phyloP scores from a whole-genome alignment of 2,797 vertebrate genomes.

The Coreius guichenoti region DNA sequence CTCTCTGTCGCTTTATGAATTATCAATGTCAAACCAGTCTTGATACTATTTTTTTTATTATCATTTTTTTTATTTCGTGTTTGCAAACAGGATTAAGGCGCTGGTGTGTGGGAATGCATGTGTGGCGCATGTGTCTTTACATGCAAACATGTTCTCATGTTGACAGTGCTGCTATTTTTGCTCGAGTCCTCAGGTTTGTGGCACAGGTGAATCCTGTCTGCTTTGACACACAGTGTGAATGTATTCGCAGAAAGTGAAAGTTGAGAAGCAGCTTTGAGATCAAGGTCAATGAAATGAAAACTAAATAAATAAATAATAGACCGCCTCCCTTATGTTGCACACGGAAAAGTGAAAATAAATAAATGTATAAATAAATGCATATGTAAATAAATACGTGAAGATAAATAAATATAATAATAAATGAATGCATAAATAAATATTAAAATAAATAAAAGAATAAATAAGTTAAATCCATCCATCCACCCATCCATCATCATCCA shows the following conservation, averaged over 20 bases:
- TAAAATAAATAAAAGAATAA: background rate
- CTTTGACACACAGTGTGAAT: background rate
- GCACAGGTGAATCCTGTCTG: background rate
- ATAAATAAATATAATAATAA: background rate
- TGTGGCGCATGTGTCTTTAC: background rate
- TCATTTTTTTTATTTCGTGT: background rate
- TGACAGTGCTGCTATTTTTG: slow-evolving; percentile 5
- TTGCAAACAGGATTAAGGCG: slow-evolving; percentile 17
- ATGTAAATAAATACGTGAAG: background rate
- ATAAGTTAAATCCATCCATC: background rate
- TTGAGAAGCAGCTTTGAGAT: background rate
- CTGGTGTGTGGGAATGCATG: slow-evolving; percentile 11
- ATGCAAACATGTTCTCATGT: background rate
- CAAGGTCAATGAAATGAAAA: background rate
- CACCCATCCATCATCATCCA: no score
- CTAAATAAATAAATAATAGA: background rate
- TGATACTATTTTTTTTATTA: slow-evolving; percentile 25
- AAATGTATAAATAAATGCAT: background rate
- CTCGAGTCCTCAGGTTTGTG: background rate
- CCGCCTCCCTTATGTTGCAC: background rate
- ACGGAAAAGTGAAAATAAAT: background rate
- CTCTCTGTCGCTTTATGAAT: slow-evolving; percentile 17
- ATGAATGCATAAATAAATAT: background rate
- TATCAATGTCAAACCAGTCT: slow-evolving; percentile 20
- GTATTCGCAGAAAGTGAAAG: background rate